These are phyloP conservation scores for Miniopterus natalensis DNA, from an alignment of 2,113 vertebrate species.

Conservation along the genomic window DNA sequence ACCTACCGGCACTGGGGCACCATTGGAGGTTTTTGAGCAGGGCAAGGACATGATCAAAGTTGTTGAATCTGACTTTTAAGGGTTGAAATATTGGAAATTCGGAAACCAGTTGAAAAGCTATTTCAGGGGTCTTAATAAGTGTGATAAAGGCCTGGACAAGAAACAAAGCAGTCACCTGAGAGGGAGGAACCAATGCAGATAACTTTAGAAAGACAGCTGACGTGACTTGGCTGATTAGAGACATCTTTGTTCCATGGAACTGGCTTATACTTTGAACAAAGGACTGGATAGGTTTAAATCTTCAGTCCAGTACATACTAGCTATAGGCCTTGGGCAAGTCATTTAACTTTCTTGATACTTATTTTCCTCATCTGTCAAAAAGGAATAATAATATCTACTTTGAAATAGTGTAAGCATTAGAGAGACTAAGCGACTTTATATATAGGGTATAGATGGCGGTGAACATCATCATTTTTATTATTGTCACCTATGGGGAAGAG, in stretches of 20 bases:
- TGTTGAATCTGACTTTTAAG: slow-evolving; percentile 63
- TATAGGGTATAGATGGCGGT: background rate
- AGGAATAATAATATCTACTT: background rate
- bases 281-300: background rate
- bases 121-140: slow-evolving; percentile 17
- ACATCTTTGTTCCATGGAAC: background rate
- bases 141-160: background rate
- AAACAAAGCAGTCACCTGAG: background rate
- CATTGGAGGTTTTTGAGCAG: slow-evolving; percentile 54
- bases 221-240: background rate
- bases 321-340: background rate
- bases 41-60: slow-evolving; percentile 75
- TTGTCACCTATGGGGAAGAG: background rate
- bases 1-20: slow-evolving; percentile 48
- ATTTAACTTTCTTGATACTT: background rate
- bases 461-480: background rate
- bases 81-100: slow-evolving; percentile 20
- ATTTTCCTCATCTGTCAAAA: background rate
- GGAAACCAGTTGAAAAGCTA: slow-evolving; percentile 13
- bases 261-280: background rate
- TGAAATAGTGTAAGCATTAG: background rate
- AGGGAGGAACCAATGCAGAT: background rate
- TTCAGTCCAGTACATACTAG: background rate
- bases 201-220: background rate
- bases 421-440: background rate